Base-by-base conservation (phyloP, 2,113 vertebrate species). In the Asarcornis scutulata region DNA sequence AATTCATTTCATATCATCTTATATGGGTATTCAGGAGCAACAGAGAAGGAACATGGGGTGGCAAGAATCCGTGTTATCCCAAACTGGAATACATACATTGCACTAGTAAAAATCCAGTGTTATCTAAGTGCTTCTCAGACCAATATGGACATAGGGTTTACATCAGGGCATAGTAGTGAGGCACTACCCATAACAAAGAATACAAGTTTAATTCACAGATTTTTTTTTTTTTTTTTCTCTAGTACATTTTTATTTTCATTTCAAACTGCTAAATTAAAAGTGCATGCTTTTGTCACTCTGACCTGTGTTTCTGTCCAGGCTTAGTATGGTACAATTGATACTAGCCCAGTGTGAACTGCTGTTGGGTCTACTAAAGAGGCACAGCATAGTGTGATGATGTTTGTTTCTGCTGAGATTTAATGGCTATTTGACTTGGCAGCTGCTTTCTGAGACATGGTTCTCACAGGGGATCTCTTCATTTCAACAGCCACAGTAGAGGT, bases 331-430 rank as follows among this genome's bases (percentile, higher is more conserved):
- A 66, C 38, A 94, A 79, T 56, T 88, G 83, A 86, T 90, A 84
- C 60, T 5, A 66, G 69, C 86, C 69, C 93, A 93, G 66, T 73
- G 48, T 92, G 92, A 96, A 75, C 92, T 93, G 86, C 74, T 95
- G 60, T 84, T 95, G 62, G 21, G 73, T 86, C 88, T 97, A 60
- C 92, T 95, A 92, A 95, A 94, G 80, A 90, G 66, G 55, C 59
- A 91, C 29, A 71, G 75, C n/a, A 4, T 22, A 88, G 89, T 64
- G 79, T 0, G 12, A 66, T 86, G 83, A 92, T 94, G 83, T 82
- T 93, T 96, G 93, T 68, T 96, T 94, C 95, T 96, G 95, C 86
- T 94, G 93, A 92, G 89, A 93, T 96, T 94, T 96, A 97, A 97
- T 95, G 92, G 58, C 80, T 96, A 86, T 96, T 92, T 90, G 80